phyloP scores from a whole-genome alignment of 2,113 vertebrate species.

The Asarcornis scutulata region DNA sequence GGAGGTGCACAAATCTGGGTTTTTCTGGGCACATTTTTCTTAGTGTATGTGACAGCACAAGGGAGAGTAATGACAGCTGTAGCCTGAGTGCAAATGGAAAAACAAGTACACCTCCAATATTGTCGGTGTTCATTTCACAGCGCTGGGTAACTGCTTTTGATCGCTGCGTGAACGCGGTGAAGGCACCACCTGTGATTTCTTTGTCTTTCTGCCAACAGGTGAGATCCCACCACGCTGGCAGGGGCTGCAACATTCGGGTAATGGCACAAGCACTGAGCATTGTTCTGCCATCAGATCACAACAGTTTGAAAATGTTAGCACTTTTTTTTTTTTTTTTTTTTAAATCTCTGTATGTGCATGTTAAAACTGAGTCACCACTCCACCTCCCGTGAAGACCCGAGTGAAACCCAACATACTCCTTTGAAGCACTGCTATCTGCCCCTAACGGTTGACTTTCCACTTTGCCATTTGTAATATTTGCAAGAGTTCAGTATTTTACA shows the following conservation, averaged over 20 bases:
- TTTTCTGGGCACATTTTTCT: background rate
- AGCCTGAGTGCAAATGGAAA: background rate
- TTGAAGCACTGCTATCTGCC: background rate
- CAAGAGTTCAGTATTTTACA: background rate
- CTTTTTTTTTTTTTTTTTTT: background rate
- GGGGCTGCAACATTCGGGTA: background rate
- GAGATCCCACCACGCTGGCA: background rate
- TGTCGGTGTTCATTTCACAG: background rate
- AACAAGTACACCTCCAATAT: background rate
- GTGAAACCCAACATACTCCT: background rate
- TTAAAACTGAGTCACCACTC: slow-evolving; percentile 18
- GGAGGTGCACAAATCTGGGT: background rate
- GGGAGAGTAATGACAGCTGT: background rate
- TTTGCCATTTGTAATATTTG: background rate
- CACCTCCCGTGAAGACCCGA: background rate
- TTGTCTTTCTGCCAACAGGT: background rate
- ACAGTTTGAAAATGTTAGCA: slow-evolving; percentile 6
- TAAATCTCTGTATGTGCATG: background rate
- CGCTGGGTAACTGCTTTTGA: background rate
- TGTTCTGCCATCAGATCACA: background rate
- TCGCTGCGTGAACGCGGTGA: background rate
- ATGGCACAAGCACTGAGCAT: background rate
- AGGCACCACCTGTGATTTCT: background rate
- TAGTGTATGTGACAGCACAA: background rate
- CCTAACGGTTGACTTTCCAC: background rate